Conservation (phyloP, 2,888 invertebrate species). For the Temnothorax unifasciatus region DNA sequence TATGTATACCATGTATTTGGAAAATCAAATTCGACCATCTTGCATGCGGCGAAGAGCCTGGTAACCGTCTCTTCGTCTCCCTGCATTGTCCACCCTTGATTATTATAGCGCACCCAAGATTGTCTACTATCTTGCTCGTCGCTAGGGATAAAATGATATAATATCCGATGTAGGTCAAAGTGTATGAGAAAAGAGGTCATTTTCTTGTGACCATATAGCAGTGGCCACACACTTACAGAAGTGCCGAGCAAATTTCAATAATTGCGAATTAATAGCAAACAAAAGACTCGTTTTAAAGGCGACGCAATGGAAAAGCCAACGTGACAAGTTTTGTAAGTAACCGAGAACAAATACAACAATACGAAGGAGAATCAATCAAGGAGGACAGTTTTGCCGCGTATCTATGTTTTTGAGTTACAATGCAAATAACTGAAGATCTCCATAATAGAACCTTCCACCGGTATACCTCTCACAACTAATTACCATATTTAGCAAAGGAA, state of each 20-base stretch:
- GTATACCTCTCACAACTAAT: slow-evolving; percentile 35
- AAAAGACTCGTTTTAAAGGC: background rate
- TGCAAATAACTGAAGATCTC: slow-evolving; percentile 37
- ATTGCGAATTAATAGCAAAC: slow-evolving; percentile 3
- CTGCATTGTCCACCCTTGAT: background rate
- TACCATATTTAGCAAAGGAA: slow-evolving; percentile 46
- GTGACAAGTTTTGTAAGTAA: slow-evolving; percentile 1
- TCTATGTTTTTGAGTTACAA: slow-evolving; percentile 38
- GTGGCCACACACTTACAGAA: background rate
- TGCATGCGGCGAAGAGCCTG: background rate
- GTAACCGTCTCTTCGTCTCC: background rate
- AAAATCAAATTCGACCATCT: slow-evolving; percentile 65
- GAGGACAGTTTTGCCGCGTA: slow-evolving; percentile 7
- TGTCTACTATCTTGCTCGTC: slow-evolving; percentile 12
- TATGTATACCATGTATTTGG: slow-evolving; percentile 64
- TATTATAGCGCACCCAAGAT: slow-evolving; percentile 33
- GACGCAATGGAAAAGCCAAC: background rate
- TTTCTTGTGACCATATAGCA: background rate
- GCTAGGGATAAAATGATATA: background rate
- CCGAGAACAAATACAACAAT: background rate
- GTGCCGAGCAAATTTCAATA: background rate
- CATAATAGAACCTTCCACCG: slow-evolving; percentile 20
- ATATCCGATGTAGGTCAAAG: slow-evolving; percentile 12
- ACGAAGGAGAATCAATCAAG: slow-evolving; percentile 25
- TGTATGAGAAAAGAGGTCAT: background rate